Base-by-base conservation (phyloP, 2,888 invertebrate genomes). In the Operophtera brumata region DNA sequence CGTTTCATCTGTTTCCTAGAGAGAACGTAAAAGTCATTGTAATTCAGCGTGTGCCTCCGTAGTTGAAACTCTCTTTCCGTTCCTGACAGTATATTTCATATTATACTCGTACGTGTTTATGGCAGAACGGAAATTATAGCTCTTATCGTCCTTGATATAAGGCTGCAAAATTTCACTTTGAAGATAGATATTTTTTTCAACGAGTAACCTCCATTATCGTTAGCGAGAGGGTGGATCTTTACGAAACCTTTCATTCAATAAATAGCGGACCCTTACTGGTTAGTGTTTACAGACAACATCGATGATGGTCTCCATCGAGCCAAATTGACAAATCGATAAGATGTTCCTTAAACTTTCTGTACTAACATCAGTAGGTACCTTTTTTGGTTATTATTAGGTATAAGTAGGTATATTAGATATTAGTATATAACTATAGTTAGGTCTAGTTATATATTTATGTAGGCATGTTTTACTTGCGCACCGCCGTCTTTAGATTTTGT, bases 61-160 rank as follows among this genome's bases (percentile, higher is more conserved):
- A 66, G 69, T 71, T 71, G 70, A 68, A 70, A 69, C 73, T 70
- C 77, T 71, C 68, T 73, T 79, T 80, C 80, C 80, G 79, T 66
- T 69, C 65, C 64, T 53, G 44, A 53, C 44, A 32, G 60, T 65
- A 58, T 60, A 68, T 71, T 63, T 77, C 70, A 64, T 73, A 72
- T 72, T 74, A 70, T 66, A 61, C 60, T 57, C 45, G 66, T 68
- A 71, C 72, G 73, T 77, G 75, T 65, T 63, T 47, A 50, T 54
- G 56, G 60, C 50, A 62, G 54, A 59, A 66, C 65, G 65, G 61
- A 66, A 64, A 65, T 59, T 54, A 60, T 55, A 49, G 57, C 51
- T 63, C 66, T 65, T 63, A 59, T 55, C 47, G 35, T 26, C 42
- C 49, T 47, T 53, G 49, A 44, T 41, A 48, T 54, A 59, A 57